Conservation (phyloP, 1,140 invertebrate species). For the Laupala kohalensis region DNA sequence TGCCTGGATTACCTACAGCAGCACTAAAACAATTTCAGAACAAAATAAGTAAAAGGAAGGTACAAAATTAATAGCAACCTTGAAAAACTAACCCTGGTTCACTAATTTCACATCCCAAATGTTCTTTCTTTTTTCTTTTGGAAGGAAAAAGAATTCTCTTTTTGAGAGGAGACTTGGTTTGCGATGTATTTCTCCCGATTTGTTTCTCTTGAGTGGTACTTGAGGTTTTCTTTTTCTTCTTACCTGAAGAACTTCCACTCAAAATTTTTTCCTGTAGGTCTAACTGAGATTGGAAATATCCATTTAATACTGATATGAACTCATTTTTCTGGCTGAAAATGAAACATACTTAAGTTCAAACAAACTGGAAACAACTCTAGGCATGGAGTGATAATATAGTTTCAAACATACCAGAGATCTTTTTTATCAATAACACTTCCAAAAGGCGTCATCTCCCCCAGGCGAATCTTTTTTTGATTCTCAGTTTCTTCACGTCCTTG, state of each 20-base stretch:
- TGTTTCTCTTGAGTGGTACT: no score
- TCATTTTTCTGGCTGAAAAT: no score
- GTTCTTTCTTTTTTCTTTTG: conserved; percentile 23
- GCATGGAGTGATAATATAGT: no score
- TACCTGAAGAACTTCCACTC: no score
- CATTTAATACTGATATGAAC: no score
- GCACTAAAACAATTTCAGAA: neutral
- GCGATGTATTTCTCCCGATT: neutral
- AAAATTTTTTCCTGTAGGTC: no score
- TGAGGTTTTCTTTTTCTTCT: no score
- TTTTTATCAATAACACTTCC: conserved; percentile 29
- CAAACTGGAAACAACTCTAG: no score
- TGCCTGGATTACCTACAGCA: conserved; percentile 16
- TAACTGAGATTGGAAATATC: no score
- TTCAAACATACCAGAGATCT: neutral
- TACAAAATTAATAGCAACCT: no score
- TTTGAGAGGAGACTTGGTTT: conserved; percentile 18
- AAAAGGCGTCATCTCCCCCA: conserved; percentile 55
- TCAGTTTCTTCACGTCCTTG: conserved; percentile 25
- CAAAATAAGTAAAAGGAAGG: no score
- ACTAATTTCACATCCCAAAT: conserved; percentile 22
- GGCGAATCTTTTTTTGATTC: conserved; percentile 38
- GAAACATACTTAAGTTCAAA: no score
- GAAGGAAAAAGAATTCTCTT: conserved; percentile 25
- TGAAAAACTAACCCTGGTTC: neutral